These are phyloP conservation scores for Atrichornis clamosus DNA, from an alignment of 2,113 vertebrate species.

Conservation along the genomic window DNA sequence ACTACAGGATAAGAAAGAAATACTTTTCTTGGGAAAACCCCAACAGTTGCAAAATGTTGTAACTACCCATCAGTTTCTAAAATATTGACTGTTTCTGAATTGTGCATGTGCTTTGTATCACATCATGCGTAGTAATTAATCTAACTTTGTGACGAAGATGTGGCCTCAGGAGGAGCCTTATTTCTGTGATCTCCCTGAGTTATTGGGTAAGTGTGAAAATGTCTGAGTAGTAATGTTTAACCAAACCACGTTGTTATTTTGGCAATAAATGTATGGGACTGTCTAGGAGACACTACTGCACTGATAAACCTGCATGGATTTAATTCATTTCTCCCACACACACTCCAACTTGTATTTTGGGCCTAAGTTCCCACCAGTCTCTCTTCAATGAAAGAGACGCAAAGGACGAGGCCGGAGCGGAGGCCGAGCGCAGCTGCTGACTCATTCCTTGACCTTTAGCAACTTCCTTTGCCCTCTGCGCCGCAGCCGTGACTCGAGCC, in stretches of 20 bases:
- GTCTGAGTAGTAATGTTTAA: accelerated
- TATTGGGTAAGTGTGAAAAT: accelerated
- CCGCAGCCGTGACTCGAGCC: neutral
- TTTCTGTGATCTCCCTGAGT: neutral
- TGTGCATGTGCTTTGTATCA: accelerated
- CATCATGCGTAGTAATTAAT: accelerated
- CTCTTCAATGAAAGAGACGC: neutral
- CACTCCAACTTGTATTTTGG: neutral
- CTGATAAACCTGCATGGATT: neutral
- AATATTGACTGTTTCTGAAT: neutral
- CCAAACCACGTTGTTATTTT: neutral
- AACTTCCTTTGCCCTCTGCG: neutral
- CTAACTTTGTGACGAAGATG: accelerated
- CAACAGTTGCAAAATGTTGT: neutral
- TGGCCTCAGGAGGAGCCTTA: accelerated
- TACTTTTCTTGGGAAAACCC: neutral
- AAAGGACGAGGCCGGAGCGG: neutral
- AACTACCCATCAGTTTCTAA: neutral
- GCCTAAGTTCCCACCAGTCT: accelerated
- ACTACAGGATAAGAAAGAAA: neutral
- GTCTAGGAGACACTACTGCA: accelerated
- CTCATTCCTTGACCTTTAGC: slow-evolving; percentile 17
- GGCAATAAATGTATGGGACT: neutral
- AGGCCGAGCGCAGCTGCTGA: neutral
- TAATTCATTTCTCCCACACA: neutral